phyloP scores from a whole-genome alignment of 2,113 vertebrate genomes.

The Hystrix brachyura region DNA sequence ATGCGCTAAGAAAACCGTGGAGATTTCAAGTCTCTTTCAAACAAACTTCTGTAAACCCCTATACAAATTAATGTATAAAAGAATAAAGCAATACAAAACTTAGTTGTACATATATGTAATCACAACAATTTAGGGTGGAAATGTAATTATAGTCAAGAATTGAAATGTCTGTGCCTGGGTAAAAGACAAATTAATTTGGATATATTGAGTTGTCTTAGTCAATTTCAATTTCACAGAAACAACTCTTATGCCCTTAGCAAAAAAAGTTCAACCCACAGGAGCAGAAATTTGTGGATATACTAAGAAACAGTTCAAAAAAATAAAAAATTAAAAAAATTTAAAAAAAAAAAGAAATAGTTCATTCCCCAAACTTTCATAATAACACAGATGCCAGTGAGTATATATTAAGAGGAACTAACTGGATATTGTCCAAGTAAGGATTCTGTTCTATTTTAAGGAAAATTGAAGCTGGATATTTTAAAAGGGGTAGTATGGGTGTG shows the following conservation, averaged over 20 bases:
- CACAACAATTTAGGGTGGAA: constrained; percentile 39
- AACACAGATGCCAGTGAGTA: background rate
- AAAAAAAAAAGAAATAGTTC: background rate
- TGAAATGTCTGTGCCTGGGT: constrained; percentile 23
- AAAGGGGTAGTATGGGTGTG: background rate
- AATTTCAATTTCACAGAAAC: constrained; percentile 22
- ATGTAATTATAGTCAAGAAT: constrained; percentile 6
- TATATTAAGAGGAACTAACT: constrained; percentile 10
- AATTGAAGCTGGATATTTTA: constrained; percentile 16
- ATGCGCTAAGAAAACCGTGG: background rate
- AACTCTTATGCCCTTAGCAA: constrained; percentile 11
- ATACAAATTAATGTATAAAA: constrained; percentile 38
- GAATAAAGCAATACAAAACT: constrained; percentile 29
- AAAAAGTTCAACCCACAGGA: constrained; percentile 3
- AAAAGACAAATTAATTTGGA: constrained; percentile 50
- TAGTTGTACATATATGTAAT: constrained; percentile 32
- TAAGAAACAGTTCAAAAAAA: background rate
- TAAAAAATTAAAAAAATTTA: too few species aligned
- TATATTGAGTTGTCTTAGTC: background rate
- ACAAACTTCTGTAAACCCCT: background rate
- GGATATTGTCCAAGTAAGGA: background rate
- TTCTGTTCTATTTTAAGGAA: constrained; percentile 61
- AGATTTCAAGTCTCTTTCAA: constrained; percentile 28
- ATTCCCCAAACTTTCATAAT: background rate
- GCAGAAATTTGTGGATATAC: background rate